Percentiles rank a stretch among this genome's conserved stretches.
phyloP scores from a whole-genome alignment of 2,113 vertebrate species.

The Thamnophis sirtalis region DNA sequence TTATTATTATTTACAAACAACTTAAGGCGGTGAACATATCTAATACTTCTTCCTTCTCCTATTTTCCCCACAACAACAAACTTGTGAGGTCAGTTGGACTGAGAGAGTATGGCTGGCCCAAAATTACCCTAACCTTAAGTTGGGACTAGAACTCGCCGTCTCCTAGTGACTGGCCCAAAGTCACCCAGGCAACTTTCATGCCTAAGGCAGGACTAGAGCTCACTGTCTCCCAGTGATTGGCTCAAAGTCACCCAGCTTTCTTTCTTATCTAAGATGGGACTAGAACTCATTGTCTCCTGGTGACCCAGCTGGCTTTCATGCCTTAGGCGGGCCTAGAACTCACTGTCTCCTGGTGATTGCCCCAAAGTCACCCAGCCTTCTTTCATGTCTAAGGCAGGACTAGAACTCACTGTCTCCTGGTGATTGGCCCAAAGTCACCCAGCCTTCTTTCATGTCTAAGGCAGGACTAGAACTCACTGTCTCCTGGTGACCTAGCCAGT shows the following conservation, averaged over 20 bases:
- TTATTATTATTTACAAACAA: not conserved
- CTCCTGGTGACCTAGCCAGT: too few relatives aligned
- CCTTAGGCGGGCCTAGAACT: not conserved
- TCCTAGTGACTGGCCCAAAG: not conserved
- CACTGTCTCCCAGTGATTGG: too few relatives aligned
- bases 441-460: too few relatives aligned
- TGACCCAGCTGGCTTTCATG: not conserved
- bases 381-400: rapidly evolving
- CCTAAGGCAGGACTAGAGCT: rapidly evolving
- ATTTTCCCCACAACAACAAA: not conserved
- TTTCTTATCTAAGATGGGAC: too few relatives aligned
- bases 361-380: not conserved
- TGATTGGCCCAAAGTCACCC: too few relatives aligned
- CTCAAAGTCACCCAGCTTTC: rapidly evolving
- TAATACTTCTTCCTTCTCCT: not conserved
- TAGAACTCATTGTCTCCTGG: too few relatives aligned
- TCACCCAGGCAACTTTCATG: rapidly evolving
- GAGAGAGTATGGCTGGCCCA: not conserved
- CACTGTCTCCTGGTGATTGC: rapidly evolving
- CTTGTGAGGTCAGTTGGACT: not conserved
- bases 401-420: not conserved
- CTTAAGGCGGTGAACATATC: not conserved
- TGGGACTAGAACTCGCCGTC: not conserved
- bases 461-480: too few relatives aligned
- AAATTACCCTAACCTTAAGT: not conserved